Percentiles rank a stretch among this genome's conserved stretches.
These are phyloP conservation scores for Periophthalmus modestus DNA, from an alignment of 2,113 vertebrate genomes.

Conservation along the genomic window DNA sequence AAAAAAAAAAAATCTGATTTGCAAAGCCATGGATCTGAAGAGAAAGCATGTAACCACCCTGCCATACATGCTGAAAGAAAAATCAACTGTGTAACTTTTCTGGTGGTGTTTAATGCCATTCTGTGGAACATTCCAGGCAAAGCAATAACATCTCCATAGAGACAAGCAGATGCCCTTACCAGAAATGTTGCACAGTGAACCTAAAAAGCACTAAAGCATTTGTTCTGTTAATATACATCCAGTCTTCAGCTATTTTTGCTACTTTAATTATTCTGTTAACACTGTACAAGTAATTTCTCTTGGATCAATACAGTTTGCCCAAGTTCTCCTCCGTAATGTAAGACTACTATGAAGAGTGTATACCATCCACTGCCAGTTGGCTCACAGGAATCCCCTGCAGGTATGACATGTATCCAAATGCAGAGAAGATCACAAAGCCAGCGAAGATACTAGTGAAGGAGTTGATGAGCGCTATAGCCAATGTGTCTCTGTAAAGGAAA, in stretches of 20 bases:
- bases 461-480: conserved; percentile 73
- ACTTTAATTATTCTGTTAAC: too few species aligned
- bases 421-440: conserved; percentile 82
- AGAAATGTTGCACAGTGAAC: neutral
- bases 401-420: conserved; percentile 81
- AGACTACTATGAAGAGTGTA: neutral
- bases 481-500: conserved; percentile 69
- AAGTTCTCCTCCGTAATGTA: neutral
- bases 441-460: conserved; percentile 77
- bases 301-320: too few species aligned
- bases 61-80: neutral
- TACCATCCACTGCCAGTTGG: conserved; percentile 78
- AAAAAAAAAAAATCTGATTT: neutral
- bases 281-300: too few species aligned
- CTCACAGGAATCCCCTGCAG: conserved; percentile 71
- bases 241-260: neutral
- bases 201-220: neutral
- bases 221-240: neutral
- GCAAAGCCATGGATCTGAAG: neutral
- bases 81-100: neutral
- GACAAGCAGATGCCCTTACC: too few species aligned
- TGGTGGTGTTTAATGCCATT: neutral
- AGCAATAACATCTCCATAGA: too few species aligned
- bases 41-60: neutral
- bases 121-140: too few species aligned